Evolutionary conservation across 2,797 vertebrate species (phyloP), one percentile per base, ranked within the genome.

Genomic region (Erpetoichthys calabaricus): DNA sequence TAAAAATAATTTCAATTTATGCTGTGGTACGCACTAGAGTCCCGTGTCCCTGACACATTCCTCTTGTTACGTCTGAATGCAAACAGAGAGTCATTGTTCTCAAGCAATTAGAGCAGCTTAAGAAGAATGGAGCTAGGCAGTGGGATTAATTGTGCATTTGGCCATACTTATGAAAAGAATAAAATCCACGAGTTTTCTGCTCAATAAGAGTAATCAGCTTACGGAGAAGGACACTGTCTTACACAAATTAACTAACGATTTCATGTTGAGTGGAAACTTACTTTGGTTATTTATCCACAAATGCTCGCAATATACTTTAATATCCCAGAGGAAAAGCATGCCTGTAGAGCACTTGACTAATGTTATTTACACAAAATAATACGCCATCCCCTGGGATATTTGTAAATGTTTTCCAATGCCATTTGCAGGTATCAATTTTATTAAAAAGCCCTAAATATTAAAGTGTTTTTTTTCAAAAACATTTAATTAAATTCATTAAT

Each of bases 131-230:
- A 70, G 75, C 64, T 70, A 72, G 10, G 60, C 67, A 71, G 70
- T 68, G 73, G 74, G 73, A 78, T 78, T 87, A 87, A 82, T 83
- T 77, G 75, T 68, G 73, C 75, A 77, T 81, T 80, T 78, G 84
- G 84, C 79, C 81, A 86, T 88, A 72, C 64, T 71, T 63, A 64
- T 56, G 57, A 70, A 68, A 62, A 59, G 59, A 72, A 72, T 76
- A 72, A 79, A 70, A 75, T 63, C 53, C 61, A 56, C 42, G 51
- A 7, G 61, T 55, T 51, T 64, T 51, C 54, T 63, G 54, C 59
- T 60, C 60, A 55, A 58, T 64, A 59, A 72, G 72, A 74, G 71
- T 63, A 73, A 73, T 68, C 65, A 68, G 64, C 66, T 70, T 59
- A 45, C 62, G 68, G 64, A 55, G 70, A 73, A 77, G 54, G 67